Evolutionary conservation across 2,888 invertebrate species (phyloP).

Genomic region (Phortica okadai): DNA sequence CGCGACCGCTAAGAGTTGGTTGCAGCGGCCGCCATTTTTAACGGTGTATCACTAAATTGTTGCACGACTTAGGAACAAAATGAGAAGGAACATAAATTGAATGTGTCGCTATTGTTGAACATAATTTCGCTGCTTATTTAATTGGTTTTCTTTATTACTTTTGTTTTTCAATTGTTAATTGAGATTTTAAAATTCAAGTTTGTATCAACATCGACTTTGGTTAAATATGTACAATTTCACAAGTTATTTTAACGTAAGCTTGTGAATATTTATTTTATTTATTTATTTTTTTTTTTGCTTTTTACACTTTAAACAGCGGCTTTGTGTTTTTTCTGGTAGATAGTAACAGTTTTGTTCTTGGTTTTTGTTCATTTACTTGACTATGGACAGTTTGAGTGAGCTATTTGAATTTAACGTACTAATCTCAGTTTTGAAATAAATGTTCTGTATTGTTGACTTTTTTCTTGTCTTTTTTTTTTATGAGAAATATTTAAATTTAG

Average conservation of each 20-base stretch:
- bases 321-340: background rate
- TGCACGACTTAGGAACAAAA: slow-evolving; percentile 61
- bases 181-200: slow-evolving; percentile 4
- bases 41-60: slow-evolving; percentile 65
- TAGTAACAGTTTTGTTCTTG: slow-evolving; percentile 6
- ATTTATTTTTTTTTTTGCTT: slow-evolving; percentile 27
- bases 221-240: slow-evolving; percentile 4
- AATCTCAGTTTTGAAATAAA: slow-evolving; percentile 47
- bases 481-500: slow-evolving; percentile 8
- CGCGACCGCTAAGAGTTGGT: slow-evolving; percentile 28
- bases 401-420: slow-evolving; percentile 70
- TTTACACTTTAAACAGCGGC: background rate
- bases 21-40: slow-evolving; percentile 48
- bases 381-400: slow-evolving; percentile 50
- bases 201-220: background rate
- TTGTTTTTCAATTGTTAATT: slow-evolving; percentile 2
- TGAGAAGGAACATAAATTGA: slow-evolving; percentile 69
- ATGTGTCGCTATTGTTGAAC: slow-evolving; percentile 32
- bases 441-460: background rate
- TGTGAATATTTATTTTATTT: slow-evolving; percentile 50
- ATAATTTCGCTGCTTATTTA: background rate
- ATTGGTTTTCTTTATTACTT: slow-evolving; percentile 2
- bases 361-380: slow-evolving; percentile 7
- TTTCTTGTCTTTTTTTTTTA: no score
- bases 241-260: slow-evolving; percentile 62